Evolutionary conservation across 2,888 invertebrate species (phyloP).

Genomic region (Pyrrhosoma nymphula): DNA sequence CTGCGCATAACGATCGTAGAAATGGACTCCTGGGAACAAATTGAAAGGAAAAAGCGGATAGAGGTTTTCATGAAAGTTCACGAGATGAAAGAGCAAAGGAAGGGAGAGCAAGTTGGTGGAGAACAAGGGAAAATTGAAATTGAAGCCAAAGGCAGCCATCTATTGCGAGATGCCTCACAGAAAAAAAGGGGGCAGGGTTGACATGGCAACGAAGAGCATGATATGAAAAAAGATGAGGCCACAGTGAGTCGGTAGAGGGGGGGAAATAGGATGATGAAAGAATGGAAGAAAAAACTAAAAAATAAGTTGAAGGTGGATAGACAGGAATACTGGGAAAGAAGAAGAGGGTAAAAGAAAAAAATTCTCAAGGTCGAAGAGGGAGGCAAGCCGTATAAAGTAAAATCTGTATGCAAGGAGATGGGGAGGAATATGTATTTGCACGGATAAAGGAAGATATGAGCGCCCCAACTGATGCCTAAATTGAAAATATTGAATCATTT

Average conservation of each 20-base stretch:
- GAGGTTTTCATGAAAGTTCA: background rate
- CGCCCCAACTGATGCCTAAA: background rate
- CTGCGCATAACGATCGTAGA: background rate
- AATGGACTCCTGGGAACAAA: background rate
- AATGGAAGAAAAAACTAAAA: background rate
- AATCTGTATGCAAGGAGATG: background rate
- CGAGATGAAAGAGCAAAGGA: background rate
- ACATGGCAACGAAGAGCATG: slow-evolving; percentile 5
- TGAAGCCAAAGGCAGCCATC: background rate
- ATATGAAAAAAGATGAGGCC: slow-evolving; percentile 14
- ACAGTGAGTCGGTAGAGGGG: background rate
- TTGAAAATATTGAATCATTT: background rate
- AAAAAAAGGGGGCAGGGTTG: background rate
- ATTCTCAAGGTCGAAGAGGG: background rate
- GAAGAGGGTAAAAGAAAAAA: background rate
- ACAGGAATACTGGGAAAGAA: background rate
- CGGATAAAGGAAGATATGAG: background rate
- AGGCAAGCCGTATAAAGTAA: background rate
- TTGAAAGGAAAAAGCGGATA: background rate
- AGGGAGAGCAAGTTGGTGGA: background rate
- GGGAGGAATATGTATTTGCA: background rate
- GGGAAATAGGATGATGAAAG: background rate
- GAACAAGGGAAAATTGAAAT: slow-evolving; percentile 30
- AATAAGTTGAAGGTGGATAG: background rate
- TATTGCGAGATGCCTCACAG: background rate